These are phyloP conservation scores for Aleiodes testaceus DNA, from an alignment of 2,888 invertebrate species.

Conservation along the genomic window DNA sequence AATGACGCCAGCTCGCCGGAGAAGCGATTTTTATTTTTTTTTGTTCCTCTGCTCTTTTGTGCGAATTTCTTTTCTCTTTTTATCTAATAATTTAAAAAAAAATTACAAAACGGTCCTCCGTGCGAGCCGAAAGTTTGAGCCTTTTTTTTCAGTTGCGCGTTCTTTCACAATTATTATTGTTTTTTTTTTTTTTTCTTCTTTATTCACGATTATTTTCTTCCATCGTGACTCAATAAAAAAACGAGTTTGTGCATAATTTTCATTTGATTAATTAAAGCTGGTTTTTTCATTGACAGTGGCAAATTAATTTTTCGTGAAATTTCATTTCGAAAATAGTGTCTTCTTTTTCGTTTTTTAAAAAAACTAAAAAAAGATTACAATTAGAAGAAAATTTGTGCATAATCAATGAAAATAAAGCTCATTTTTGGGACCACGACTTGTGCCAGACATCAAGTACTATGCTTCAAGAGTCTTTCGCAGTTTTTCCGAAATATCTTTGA, in stretches of 20 bases:
- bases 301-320: not conserved
- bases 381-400: not conserved
- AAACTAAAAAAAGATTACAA: constrained; percentile 3
- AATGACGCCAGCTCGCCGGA: constrained; percentile 72
- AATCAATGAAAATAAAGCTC: constrained; percentile 27
- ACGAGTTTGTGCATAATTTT: constrained; percentile 22
- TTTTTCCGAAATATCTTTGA: not conserved
- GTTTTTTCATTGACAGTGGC: constrained; percentile 10
- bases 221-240: constrained; percentile 8
- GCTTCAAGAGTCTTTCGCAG: constrained; percentile 36
- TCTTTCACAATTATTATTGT: constrained; percentile 43
- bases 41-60: constrained; percentile 24
- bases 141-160: constrained; percentile 67
- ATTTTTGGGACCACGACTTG: constrained; percentile 47
- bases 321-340: not conserved
- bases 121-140: constrained; percentile 72
- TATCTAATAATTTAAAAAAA: constrained; percentile 18
- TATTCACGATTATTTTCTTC: constrained; percentile 1
- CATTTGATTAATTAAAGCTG: constrained; percentile 24
- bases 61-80: not conserved
- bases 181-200: constrained; percentile 28
- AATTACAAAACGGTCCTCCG: constrained; percentile 69
- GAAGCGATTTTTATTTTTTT: constrained; percentile 64
- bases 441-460: constrained; percentile 42
- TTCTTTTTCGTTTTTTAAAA: constrained; percentile 14